These are phyloP conservation scores for Datnioides undecimradiatus DNA, from an alignment of 2,113 vertebrate species.

Conservation along the genomic window DNA sequence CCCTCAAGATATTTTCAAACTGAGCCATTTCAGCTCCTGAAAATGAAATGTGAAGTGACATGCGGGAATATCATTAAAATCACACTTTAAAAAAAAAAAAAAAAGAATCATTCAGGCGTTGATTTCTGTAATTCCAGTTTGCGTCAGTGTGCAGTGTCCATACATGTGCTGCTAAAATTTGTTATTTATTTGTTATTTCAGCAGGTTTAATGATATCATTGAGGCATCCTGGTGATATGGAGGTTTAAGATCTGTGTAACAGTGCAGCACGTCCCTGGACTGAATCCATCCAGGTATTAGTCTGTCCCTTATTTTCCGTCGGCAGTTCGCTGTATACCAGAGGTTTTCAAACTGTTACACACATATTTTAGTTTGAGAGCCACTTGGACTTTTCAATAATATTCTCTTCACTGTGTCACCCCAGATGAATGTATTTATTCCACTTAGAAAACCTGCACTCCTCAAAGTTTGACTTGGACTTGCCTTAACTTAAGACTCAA, in stretches of 20 bases:
- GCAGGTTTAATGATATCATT: slow-evolving; percentile 12
- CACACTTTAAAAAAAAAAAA: background rate
- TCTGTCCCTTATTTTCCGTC: background rate
- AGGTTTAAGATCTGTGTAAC: background rate
- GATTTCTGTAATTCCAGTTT: background rate
- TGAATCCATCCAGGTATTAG: background rate
- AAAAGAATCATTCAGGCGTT: background rate
- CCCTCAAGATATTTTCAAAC: slow-evolving; percentile 37
- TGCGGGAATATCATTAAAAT: slow-evolving; percentile 30
- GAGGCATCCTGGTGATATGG: background rate
- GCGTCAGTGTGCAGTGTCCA: background rate
- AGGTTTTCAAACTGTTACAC: background rate
- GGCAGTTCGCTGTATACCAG: background rate
- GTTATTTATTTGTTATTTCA: background rate
- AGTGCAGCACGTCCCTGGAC: background rate
- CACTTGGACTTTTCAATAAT: background rate
- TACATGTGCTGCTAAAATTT: background rate
- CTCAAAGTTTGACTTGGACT: too few species aligned
- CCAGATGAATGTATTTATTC: background rate
- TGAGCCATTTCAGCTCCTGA: slow-evolving; percentile 28
- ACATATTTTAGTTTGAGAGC: background rate
- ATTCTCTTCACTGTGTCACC: background rate
- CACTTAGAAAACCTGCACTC: background rate
- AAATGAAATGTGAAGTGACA: slow-evolving; percentile 31
- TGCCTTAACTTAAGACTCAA: too few species aligned